phyloP scores from a whole-genome alignment of 2,113 vertebrate genomes.

The Poeciliopsis retropinna region DNA sequence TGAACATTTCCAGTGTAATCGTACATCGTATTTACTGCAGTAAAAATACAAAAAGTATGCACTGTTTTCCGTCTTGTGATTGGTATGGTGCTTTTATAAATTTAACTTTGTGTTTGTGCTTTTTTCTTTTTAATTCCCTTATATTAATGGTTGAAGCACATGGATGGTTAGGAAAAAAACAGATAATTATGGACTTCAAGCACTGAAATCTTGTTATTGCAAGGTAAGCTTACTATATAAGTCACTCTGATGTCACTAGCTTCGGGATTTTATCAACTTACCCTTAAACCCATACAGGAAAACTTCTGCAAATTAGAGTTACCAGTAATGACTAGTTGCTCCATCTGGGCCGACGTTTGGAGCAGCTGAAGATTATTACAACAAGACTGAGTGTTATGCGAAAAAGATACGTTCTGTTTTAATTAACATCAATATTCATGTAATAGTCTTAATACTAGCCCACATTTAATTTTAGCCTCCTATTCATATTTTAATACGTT shows the following conservation, averaged over 20 bases:
- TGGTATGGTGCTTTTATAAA: background rate
- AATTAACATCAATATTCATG: slow-evolving; percentile 82
- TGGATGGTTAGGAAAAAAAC: background rate
- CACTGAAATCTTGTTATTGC: background rate
- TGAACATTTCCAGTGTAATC: background rate
- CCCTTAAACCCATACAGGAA: background rate
- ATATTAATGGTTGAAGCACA: background rate
- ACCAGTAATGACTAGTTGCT: slow-evolving; percentile 21
- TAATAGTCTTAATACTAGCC: slow-evolving; percentile 68
- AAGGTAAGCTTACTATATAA: background rate
- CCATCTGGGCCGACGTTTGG: slow-evolving; percentile 26
- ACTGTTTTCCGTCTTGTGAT: background rate
- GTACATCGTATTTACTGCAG: background rate
- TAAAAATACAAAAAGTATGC: background rate
- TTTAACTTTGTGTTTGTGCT: background rate
- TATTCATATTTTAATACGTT: slow-evolving; percentile 83
- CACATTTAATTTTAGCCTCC: slow-evolving; percentile 69
- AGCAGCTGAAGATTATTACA: slow-evolving; percentile 53
- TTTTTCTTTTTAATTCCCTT: background rate
- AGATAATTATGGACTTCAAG: background rate
- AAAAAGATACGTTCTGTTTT: slow-evolving; percentile 70
- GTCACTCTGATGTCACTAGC: background rate
- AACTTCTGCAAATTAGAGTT: slow-evolving; percentile 43
- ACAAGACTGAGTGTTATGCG: slow-evolving; percentile 65
- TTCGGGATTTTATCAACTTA: background rate